Conservation (phyloP, 1,140 invertebrate genomes). For the Drosophila nigrodunni region DNA sequence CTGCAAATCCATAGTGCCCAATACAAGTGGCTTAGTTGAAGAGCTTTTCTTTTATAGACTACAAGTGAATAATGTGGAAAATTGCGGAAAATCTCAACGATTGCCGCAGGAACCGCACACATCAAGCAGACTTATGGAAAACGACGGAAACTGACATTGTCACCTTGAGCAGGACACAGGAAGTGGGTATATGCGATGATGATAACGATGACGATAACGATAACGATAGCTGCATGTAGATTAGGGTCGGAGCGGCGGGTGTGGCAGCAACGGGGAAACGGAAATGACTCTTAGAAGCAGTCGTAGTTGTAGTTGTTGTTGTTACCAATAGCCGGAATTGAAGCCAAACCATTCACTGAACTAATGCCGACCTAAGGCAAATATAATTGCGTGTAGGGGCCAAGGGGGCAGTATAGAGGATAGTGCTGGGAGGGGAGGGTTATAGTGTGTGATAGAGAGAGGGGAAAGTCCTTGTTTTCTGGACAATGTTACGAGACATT, state of each 20-base stretch:
- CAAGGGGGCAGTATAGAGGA: too few relatives aligned
- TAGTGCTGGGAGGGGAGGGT: neutral
- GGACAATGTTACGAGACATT: constrained; percentile 71
- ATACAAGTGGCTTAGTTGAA: constrained; percentile 12
- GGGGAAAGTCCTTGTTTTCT: constrained; percentile 32
- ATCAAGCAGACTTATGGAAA: constrained; percentile 53
- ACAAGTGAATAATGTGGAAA: constrained; percentile 34
- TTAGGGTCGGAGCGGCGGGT: neutral
- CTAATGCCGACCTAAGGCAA: constrained; percentile 83
- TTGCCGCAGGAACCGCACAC: constrained; percentile 69
- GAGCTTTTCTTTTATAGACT: constrained; percentile 8
- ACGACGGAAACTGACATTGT: constrained; percentile 57
- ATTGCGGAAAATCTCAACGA: constrained; percentile 58
- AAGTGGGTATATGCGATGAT: neutral
- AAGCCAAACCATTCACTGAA: constrained; percentile 55
- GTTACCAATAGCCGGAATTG: constrained; percentile 33
- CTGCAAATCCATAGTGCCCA: neutral
- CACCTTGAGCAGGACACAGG: constrained; percentile 37
- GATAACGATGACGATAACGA: constrained; percentile 5
- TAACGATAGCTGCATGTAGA: neutral
- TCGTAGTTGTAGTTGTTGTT: constrained; percentile 14
- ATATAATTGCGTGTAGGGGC: constrained; percentile 74
- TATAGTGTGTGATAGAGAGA: neutral
- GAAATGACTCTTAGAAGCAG: constrained; percentile 79
- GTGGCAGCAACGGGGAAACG: constrained; percentile 44